phyloP scores from a whole-genome alignment of 2,113 vertebrate species.

The Vulpes lagopus region DNA sequence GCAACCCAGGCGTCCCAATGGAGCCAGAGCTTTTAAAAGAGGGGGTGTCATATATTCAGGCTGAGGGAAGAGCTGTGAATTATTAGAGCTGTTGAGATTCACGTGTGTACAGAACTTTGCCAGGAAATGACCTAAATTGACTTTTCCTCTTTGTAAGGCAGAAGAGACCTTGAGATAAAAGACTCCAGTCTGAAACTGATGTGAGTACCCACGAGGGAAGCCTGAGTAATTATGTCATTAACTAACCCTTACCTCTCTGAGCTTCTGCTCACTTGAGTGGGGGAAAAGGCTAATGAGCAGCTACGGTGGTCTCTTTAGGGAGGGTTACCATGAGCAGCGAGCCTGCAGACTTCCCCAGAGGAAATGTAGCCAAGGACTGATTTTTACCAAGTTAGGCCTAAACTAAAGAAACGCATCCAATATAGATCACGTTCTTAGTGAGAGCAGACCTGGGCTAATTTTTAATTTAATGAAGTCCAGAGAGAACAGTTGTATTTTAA shows the following conservation, averaged over 20 bases:
- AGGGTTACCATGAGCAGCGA: background rate
- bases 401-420: background rate
- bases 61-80: background rate
- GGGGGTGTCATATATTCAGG: background rate
- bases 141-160: constrained; percentile 52
- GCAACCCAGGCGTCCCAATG: too few relatives aligned
- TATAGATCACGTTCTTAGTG: background rate
- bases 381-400: background rate
- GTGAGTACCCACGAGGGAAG: constrained; percentile 20
- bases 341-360: background rate
- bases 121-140: constrained; percentile 42
- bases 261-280: background rate
- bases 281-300: background rate
- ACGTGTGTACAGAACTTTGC: background rate
- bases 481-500: background rate
- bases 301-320: background rate
- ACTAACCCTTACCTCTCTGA: background rate
- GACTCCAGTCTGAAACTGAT: background rate
- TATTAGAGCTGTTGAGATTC: background rate
- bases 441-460: background rate
- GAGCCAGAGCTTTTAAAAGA: background rate
- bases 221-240: constrained; percentile 40
- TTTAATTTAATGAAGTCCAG: constrained; percentile 42
- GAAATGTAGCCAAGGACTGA: background rate
- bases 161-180: constrained; percentile 55